These are phyloP conservation scores for Mormyrus lacerda DNA, from an alignment of 2,113 vertebrate genomes.

Conservation along the genomic window DNA sequence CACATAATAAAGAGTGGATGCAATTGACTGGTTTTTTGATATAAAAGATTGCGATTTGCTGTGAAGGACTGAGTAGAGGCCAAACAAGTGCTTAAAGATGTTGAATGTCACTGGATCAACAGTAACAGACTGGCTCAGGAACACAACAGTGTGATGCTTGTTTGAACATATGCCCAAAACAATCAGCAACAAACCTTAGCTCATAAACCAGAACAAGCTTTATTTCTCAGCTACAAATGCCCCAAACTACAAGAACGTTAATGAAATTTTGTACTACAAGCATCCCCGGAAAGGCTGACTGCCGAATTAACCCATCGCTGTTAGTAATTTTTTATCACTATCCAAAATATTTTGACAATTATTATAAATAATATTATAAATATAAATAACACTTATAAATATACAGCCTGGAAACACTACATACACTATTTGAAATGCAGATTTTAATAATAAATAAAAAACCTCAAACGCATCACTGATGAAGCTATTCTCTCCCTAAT, in stretches of 20 bases:
- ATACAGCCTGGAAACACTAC: neutral
- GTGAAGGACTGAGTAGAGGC: neutral
- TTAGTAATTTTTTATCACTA: neutral
- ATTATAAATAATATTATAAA: too few relatives aligned
- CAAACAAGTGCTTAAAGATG: neutral
- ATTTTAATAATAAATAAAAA: neutral
- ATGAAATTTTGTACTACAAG: neutral
- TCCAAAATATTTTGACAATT: neutral
- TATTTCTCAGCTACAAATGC: neutral
- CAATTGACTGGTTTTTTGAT: neutral
- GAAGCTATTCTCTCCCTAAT: neutral
- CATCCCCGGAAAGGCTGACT: neutral
- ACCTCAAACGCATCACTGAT: neutral
- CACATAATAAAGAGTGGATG: neutral
- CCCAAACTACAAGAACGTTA: neutral
- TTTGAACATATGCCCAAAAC: neutral
- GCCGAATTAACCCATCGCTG: neutral
- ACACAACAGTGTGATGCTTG: neutral
- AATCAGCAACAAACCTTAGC: neutral
- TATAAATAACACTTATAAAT: neutral
- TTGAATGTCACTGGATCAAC: neutral
- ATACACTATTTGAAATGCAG: neutral
- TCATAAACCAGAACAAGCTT: neutral
- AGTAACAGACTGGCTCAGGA: neutral
- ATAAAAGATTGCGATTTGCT: neutral